phyloP scores from a whole-genome alignment of 2,797 vertebrate species.

The Gadopsis bispinosus region DNA sequence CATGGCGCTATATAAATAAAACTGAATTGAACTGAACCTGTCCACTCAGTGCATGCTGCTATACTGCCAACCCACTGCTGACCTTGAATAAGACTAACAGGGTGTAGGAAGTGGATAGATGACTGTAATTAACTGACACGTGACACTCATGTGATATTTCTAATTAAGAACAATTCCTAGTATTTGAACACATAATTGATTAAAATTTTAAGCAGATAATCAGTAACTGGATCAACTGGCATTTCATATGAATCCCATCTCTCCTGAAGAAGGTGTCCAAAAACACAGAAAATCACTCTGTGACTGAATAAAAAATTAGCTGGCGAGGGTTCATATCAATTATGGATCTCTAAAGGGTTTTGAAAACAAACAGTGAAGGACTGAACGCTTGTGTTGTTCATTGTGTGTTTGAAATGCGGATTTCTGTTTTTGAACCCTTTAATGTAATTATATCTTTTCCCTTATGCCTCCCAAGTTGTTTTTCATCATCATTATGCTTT shows the following conservation, averaged over 20 bases:
- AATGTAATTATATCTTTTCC: slow-evolving; percentile 76
- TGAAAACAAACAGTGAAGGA: slow-evolving; percentile 47
- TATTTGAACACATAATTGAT: background rate
- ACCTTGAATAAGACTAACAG: background rate
- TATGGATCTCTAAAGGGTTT: slow-evolving; percentile 45
- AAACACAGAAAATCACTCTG: slow-evolving; percentile 34
- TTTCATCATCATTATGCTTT: slow-evolving; percentile 75
- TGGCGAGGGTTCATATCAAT: slow-evolving; percentile 28
- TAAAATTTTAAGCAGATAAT: slow-evolving; percentile 5
- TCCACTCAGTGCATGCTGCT: background rate
- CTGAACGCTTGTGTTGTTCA: slow-evolving; percentile 40
- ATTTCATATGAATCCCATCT: slow-evolving; percentile 15
- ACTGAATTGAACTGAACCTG: background rate
- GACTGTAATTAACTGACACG: slow-evolving; percentile 1
- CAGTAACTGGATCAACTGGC: slow-evolving; percentile 15
- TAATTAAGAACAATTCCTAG: slow-evolving; percentile 7
- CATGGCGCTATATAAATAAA: too few species aligned
- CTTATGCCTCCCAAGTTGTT: slow-evolving; percentile 70
- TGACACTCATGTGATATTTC: too few species aligned
- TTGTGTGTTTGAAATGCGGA: slow-evolving; percentile 17
- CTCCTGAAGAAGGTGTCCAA: slow-evolving; percentile 18
- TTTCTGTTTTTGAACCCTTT: slow-evolving; percentile 66
- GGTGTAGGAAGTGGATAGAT: background rate
- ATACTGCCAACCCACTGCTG: background rate
- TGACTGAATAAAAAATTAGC: slow-evolving; percentile 41